phyloP scores from a whole-genome alignment of 2,113 vertebrate species.

The Motacilla alba region DNA sequence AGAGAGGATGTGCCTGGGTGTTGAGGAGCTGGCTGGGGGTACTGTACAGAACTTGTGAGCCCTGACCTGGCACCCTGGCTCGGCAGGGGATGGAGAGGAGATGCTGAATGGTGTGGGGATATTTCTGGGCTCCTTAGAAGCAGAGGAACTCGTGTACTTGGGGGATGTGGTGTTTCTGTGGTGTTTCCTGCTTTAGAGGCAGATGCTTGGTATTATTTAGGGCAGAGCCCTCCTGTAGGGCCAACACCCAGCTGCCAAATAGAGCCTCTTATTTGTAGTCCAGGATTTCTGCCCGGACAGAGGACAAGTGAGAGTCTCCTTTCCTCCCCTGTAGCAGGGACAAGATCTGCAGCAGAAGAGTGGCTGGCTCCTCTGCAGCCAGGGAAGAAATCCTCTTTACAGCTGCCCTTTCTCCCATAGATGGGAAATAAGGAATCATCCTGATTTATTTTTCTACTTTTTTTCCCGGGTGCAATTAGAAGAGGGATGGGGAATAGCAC shows the following conservation, averaged over 20 bases:
- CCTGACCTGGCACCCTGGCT: not conserved
- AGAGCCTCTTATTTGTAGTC: not conserved
- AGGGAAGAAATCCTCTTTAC: not conserved
- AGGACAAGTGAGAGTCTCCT: not conserved
- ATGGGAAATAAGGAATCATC: not conserved
- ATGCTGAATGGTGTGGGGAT: not conserved
- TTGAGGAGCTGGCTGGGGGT: not conserved
- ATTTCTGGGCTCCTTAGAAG: not conserved
- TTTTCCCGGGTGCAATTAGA: fast-evolving
- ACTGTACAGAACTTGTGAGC: not conserved
- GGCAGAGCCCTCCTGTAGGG: not conserved
- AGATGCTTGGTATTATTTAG: not conserved
- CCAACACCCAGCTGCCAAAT: not conserved
- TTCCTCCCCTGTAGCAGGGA: not conserved
- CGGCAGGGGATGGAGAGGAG: not conserved
- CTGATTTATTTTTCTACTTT: not conserved
- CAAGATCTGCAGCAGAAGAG: not conserved
- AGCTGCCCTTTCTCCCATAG: not conserved
- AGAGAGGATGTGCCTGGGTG: not conserved
- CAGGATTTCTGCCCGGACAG: not conserved
- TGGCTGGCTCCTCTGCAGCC: not conserved
- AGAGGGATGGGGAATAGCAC: not conserved
- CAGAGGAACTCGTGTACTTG: not conserved
- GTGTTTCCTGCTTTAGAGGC: not conserved
- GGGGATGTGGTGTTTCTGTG: not conserved